A percentile compares a stretch with the other conserved stretches of the same genome.
Conservation (phyloP, 1,140 invertebrate species). For the Chironomus tepperi region DNA sequence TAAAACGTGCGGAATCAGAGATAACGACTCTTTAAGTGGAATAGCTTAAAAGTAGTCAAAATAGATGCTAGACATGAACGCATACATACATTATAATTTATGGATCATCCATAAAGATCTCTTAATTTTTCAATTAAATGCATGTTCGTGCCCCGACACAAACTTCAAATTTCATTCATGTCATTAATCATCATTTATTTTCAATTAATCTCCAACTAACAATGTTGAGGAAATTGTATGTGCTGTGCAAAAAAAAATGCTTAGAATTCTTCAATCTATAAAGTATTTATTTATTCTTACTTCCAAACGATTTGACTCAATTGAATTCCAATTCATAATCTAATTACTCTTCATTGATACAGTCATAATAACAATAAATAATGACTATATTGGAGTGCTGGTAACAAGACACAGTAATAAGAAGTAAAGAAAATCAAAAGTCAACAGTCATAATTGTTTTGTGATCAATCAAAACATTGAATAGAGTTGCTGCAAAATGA, state of each 20-base stretch:
- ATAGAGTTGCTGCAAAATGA: neutral
- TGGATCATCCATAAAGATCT: neutral
- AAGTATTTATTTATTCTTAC: neutral
- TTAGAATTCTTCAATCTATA: neutral
- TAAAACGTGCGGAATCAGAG: slow-evolving; percentile 3
- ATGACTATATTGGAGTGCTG: no score
- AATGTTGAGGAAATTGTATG: no score
- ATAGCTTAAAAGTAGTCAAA: neutral
- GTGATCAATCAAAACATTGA: neutral
- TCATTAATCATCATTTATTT: slow-evolving; percentile 24
- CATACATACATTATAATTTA: neutral
- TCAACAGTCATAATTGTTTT: neutral
- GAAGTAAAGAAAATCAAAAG: neutral
- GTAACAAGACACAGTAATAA: no score
- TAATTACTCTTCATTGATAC: neutral
- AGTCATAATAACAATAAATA: neutral
- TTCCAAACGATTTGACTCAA: neutral
- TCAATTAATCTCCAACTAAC: neutral
- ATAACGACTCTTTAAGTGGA: neutral
- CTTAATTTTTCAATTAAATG: slow-evolving; percentile 19
- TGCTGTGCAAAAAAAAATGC: no score
- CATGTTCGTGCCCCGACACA: neutral
- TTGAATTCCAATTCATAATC: neutral
- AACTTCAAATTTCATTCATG: neutral
- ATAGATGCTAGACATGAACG: neutral